These are phyloP conservation scores for Haplochromis vanheusdeni DNA, from an alignment of 2,113 vertebrate genomes.

Conservation along the genomic window DNA sequence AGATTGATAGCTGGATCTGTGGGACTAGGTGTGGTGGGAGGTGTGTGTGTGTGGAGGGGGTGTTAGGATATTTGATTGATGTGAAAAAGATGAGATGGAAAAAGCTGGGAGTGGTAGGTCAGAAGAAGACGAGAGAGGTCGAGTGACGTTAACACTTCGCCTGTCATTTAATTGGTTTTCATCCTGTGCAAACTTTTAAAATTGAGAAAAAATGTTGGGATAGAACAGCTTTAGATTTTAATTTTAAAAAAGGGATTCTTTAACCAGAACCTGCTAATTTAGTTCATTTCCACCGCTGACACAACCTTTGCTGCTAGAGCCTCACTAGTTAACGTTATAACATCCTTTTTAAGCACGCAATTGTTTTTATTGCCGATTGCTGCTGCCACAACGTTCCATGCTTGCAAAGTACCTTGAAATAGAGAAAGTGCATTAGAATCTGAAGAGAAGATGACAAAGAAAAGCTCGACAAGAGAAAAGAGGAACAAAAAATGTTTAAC, in stretches of 20 bases:
- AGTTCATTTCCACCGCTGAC: conserved; percentile 20
- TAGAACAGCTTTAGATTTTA: background rate
- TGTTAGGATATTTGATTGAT: conserved; percentile 9
- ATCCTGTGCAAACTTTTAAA: background rate
- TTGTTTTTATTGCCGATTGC: conserved; percentile 51
- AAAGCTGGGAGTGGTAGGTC: background rate
- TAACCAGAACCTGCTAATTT: conserved; percentile 35
- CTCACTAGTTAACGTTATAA: conserved; percentile 23
- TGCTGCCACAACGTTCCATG: conserved; percentile 17
- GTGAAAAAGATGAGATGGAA: conserved; percentile 6
- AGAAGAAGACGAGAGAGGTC: background rate
- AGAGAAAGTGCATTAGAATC: conserved; percentile 25
- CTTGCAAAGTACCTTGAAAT: conserved; percentile 59
- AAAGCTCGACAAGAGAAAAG: background rate
- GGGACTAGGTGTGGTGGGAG: background rate
- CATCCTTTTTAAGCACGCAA: conserved; percentile 36
- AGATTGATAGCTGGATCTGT: conserved; percentile 26
- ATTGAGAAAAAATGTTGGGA: background rate
- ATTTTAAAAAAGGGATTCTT: conserved; percentile 25
- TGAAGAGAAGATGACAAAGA: background rate
- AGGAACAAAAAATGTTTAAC: background rate
- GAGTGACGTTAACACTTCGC: background rate
- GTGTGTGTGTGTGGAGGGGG: background rate
- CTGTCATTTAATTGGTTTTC: background rate
- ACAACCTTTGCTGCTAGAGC: background rate